Percentiles rank a stretch among this genome's conserved stretches.
Conservation (phyloP, 2,797 vertebrate genomes). For the Ptychadena robeensis region DNA sequence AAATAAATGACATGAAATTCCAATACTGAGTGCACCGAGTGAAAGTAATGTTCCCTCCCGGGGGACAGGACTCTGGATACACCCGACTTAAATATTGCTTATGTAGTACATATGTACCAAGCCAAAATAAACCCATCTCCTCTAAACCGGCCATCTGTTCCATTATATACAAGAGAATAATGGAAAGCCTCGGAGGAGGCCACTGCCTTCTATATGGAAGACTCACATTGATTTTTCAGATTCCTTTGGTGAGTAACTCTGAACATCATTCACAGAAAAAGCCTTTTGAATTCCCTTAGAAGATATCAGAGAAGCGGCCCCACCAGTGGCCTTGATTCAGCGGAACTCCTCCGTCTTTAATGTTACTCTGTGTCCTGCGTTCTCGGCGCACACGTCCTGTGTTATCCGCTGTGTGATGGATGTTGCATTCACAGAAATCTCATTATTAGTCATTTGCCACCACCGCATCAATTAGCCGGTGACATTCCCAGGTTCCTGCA, state of each 20-base stretch:
- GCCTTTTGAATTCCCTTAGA: neutral
- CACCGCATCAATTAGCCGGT: neutral
- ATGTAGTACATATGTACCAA: conserved; percentile 15
- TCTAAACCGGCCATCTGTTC: conserved; percentile 24
- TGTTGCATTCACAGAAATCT: neutral
- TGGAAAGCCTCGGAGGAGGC: conserved; percentile 3
- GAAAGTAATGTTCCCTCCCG: conserved; percentile 6
- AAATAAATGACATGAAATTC: neutral
- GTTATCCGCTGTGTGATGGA: conserved; percentile 7
- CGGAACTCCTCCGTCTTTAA: neutral
- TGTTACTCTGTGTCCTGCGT: neutral
- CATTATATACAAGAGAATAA: conserved; percentile 15
- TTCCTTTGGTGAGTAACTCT: conserved; percentile 22
- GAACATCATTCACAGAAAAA: conserved; percentile 19
- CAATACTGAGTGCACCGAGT: neutral
- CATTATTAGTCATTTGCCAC: neutral
- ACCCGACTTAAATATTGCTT: conserved; percentile 29
- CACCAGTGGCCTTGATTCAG: conserved; percentile 7
- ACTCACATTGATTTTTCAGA: conserved; percentile 18
- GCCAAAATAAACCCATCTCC: conserved; percentile 30
- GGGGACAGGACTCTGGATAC: conserved; percentile 5
- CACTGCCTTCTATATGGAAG: neutral
- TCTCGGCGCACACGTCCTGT: neutral
- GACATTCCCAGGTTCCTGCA: neutral
- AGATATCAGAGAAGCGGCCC: neutral